A percentile compares a stretch with the other conserved stretches of the same genome.
phyloP scores from a whole-genome alignment of 2,797 vertebrate species.

The Sebastes dallii region DNA sequence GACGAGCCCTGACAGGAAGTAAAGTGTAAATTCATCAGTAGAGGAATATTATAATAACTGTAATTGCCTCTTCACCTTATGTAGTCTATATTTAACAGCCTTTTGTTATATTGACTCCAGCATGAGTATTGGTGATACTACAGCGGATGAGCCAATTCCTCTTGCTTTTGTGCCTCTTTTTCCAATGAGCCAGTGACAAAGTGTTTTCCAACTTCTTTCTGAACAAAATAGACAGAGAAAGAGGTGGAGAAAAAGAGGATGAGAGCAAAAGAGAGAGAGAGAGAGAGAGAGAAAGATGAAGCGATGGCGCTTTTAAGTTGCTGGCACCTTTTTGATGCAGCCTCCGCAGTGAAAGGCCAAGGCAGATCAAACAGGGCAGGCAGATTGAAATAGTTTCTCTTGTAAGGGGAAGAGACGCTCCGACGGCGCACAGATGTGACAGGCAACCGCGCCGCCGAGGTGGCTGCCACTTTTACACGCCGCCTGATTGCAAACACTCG shows the following conservation, averaged over 20 bases:
- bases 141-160: background rate
- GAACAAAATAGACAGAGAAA: constrained; percentile 7
- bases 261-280: background rate
- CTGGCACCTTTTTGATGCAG: constrained; percentile 57
- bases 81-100: background rate
- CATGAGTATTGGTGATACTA: background rate
- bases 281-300: background rate
- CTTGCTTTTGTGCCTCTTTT: constrained; percentile 1
- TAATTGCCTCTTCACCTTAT: background rate
- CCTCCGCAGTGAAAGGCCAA: constrained; percentile 54
- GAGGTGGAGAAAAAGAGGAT: background rate
- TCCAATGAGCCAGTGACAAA: constrained; percentile 28
- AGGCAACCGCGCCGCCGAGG: constrained; percentile 29
- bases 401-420: constrained; percentile 32
- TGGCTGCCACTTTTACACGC: constrained; percentile 13
- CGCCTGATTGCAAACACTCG: constrained; percentile 19
- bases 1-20: background rate
- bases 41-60: background rate
- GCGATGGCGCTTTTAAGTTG: constrained; percentile 51
- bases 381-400: constrained; percentile 53
- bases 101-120: background rate
- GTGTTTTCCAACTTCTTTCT: constrained; percentile 29
- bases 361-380: constrained; percentile 61
- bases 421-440: constrained; percentile 33
- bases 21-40: background rate